These are phyloP conservation scores for Enhydra lutris DNA, from an alignment of 2,113 vertebrate genomes.

Conservation along the genomic window DNA sequence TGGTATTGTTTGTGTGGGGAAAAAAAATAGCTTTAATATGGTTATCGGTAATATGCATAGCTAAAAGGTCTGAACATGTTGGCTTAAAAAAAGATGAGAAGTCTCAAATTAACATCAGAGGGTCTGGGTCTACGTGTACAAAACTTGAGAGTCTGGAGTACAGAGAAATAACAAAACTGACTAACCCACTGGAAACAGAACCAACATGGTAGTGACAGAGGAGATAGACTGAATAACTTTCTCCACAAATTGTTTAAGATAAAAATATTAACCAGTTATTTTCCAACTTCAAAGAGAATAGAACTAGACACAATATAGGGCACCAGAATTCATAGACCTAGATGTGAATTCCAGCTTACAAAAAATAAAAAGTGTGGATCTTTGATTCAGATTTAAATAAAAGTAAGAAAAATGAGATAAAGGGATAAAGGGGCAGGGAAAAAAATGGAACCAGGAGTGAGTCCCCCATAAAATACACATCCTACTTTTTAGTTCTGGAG, in stretches of 20 bases:
- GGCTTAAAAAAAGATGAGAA: background rate
- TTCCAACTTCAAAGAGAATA: background rate
- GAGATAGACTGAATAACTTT: background rate
- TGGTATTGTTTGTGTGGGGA: background rate
- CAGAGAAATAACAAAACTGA: background rate
- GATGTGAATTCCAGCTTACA: constrained; percentile 25
- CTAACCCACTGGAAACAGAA: background rate
- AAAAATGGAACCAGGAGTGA: background rate
- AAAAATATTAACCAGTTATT: background rate
- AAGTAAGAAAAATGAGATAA: constrained; percentile 20
- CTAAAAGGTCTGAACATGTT: background rate
- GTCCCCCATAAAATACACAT: background rate
- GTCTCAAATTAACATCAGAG: constrained; percentile 11
- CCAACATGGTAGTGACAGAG: background rate
- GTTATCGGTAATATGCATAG: background rate
- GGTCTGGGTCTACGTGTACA: background rate
- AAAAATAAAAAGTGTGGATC: background rate
- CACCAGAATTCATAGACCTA: background rate
- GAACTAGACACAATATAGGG: background rate
- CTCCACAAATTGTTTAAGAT: background rate
- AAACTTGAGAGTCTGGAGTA: background rate
- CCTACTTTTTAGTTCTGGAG: background rate
- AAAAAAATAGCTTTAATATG: background rate
- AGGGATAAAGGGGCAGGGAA: background rate
- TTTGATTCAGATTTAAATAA: background rate